phyloP scores from a whole-genome alignment of 2,113 vertebrate species.

The Copsychus sechellarum region DNA sequence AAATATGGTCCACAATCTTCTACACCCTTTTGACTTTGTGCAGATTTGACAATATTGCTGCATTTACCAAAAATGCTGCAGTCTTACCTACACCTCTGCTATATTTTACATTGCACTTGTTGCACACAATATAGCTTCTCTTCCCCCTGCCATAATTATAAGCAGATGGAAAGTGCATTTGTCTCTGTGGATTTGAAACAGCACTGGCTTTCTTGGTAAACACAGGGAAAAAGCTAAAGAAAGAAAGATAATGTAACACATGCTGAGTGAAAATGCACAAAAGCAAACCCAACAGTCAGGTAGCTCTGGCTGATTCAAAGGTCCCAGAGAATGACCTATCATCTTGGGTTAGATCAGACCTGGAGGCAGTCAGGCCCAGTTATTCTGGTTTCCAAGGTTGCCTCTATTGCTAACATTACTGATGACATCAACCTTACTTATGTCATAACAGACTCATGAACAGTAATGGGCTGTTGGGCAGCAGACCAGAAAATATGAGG shows the following conservation, averaged over 20 bases:
- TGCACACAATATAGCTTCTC: neutral
- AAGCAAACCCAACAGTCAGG: neutral
- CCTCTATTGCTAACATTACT: neutral
- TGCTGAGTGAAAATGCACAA: neutral
- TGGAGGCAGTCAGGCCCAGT: neutral
- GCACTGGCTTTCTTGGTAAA: neutral
- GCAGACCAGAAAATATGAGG: neutral
- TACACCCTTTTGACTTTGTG: neutral
- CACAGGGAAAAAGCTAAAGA: neutral
- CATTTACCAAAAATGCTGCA: neutral
- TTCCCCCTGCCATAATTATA: neutral
- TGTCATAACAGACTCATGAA: neutral
- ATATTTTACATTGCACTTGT: neutral
- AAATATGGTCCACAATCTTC: neutral
- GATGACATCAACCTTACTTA: neutral
- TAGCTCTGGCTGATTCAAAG: neutral
- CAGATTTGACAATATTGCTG: neutral
- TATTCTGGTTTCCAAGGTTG: neutral
- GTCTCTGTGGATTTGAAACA: slow-evolving; percentile 10
- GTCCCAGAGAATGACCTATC: neutral
- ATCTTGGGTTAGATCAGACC: neutral
- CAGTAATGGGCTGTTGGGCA: neutral
- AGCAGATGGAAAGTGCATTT: neutral
- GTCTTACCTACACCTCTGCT: neutral
- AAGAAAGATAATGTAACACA: neutral